These are phyloP conservation scores for Ophioninae sp. DNA, from an alignment of 2,888 invertebrate species.

Conservation along the genomic window DNA sequence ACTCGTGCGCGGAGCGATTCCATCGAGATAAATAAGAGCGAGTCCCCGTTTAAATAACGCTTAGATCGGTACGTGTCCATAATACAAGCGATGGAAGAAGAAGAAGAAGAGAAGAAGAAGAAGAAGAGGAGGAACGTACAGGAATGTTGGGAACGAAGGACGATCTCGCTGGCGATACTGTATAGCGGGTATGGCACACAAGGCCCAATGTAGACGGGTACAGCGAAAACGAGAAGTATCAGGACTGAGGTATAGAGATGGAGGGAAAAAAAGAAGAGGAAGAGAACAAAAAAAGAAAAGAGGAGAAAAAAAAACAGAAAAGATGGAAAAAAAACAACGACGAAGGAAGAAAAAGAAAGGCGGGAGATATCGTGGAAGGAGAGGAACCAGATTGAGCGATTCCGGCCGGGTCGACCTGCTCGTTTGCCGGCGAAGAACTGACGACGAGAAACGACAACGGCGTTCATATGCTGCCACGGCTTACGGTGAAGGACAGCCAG, in stretches of 20 bases:
- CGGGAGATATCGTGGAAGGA: constrained; percentile 50
- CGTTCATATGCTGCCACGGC: constrained; percentile 48
- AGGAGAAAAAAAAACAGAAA: too few relatives aligned
- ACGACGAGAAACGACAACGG: constrained; percentile 56
- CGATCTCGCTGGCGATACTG: constrained; percentile 20
- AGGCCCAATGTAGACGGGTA: too few relatives aligned
- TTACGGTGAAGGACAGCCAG: constrained; percentile 62
- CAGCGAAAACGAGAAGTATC: constrained; percentile 50
- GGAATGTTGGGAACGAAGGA: constrained; percentile 25
- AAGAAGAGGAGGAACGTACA: too few relatives aligned
- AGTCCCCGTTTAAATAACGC: background rate
- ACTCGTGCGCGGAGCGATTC: too few relatives aligned
- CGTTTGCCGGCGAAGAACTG: constrained; percentile 59
- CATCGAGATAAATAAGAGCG: background rate
- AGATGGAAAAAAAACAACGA: too few relatives aligned
- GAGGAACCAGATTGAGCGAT: constrained; percentile 63
- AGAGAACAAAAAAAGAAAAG: constrained; percentile 24
- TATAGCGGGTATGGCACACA: constrained; percentile 15
- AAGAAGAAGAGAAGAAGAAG: too few relatives aligned
- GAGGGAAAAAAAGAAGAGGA: constrained; percentile 32
- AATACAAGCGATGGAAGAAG: constrained; percentile 1
- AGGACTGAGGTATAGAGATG: constrained; percentile 51
- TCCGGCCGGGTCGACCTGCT: constrained; percentile 55
- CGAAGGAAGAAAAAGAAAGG: too few relatives aligned
- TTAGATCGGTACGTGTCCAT: background rate